Percentiles rank a stretch among this genome's conserved stretches.
phyloP scores from a whole-genome alignment of 2,888 invertebrate species.

The Anarsia innoxiella region DNA sequence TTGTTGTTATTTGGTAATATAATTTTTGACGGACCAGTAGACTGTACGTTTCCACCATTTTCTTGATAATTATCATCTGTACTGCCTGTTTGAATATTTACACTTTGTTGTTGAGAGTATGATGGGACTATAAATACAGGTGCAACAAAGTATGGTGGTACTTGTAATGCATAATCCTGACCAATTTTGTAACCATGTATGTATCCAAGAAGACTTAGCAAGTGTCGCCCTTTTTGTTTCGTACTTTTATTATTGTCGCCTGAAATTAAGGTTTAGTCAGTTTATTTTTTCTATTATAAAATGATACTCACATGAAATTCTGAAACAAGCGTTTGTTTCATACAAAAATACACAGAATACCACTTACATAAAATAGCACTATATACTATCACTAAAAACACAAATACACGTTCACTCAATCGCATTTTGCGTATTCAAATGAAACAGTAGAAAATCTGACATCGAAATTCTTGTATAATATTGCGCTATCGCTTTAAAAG shows the following conservation, averaged over 20 bases:
- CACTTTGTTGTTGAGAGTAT: conserved; percentile 32
- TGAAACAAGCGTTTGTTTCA: too few species aligned
- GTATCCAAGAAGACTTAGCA: conserved; percentile 30
- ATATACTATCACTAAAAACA: conserved; percentile 22
- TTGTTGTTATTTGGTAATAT: conserved; percentile 11
- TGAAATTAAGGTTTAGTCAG: too few species aligned
- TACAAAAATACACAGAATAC: too few species aligned
- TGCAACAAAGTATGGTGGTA: conserved; percentile 26
- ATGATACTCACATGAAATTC: too few species aligned
- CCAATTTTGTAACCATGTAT: conserved; percentile 30
- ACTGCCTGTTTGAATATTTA: conserved; percentile 25
- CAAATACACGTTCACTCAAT: conserved; percentile 28
- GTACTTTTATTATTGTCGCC: conserved; percentile 21
- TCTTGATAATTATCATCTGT: conserved; percentile 27
- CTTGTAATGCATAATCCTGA: conserved; percentile 25
- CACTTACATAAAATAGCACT: conserved; percentile 26
- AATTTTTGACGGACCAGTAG: conserved; percentile 20
- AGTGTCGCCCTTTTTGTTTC: conserved; percentile 20
- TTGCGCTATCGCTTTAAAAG: conserved; percentile 23
- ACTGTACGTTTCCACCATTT: conserved; percentile 22
- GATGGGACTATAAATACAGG: conserved; percentile 33
- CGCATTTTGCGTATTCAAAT: conserved; percentile 42
- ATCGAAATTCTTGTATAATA: conserved; percentile 11
- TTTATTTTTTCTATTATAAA: too few species aligned
- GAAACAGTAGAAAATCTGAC: conserved; percentile 21